Base-by-base conservation (phyloP, 2,888 invertebrate genomes). In the Entomobrya multifasciata region DNA sequence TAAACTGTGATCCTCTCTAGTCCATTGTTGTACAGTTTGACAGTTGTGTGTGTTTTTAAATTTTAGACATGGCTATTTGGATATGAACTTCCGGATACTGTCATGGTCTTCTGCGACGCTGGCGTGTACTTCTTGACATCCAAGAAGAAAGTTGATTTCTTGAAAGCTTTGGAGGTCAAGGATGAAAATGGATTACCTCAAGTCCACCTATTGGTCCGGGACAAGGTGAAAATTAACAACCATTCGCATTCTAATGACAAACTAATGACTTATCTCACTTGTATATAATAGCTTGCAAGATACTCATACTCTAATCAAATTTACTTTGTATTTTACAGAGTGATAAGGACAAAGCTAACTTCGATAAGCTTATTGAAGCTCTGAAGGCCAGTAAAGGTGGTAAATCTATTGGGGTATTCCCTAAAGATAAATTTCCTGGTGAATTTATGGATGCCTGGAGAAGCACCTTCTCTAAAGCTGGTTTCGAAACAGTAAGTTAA, bases 71-170 rank as follows among this genome's bases (percentile, higher is more conserved):
- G 99, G 99, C 94, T 99, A 78, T 95, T 99, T 92, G 98, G 98
- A 76, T 99, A 99, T 92, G 99, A 99, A 92, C 93, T 99, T 77
- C 96, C 98, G 0, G 99, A 99, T 92, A 99, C 98, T 0, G 95
- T 99, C 81, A 96, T 98, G 93, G 95, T 99, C 8, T 94, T 99
- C 88, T 96, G 97, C 55, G 96, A 97, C 91, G 95, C 96, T 62
- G 95, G 95, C 52, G 96, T 99, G 89, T 95, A 96, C 92, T 97
- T 99, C 92, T 94, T 99, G 85, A 97, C 98, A 0, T 98, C 98
- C 92, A 99, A 98, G 93, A 99, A 99, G 94, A 99, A 99, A 93
- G 97, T 98, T 89, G 99, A 99, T 91, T 99, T 99, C 93, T 93
- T 99, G 76, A 95, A 96, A 91, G 97, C 97, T 92, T 95, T 97